Evolutionary conservation across 2,797 vertebrate species (phyloP).

Genomic region (Lithobates pipiens): DNA sequence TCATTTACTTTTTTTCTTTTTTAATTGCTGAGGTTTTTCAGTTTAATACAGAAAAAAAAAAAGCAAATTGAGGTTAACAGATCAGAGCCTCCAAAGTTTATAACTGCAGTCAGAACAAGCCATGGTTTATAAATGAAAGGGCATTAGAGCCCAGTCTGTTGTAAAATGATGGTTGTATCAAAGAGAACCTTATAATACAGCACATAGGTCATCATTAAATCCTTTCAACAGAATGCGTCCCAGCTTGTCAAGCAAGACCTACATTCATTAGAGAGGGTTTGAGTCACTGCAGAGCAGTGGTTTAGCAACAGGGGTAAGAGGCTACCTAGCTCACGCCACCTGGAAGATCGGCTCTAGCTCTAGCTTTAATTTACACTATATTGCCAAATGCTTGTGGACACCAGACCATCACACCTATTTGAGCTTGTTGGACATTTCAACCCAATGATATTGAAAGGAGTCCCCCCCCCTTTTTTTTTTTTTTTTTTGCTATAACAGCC

Average conservation of each 20-base stretch:
- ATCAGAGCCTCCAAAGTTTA: slow-evolving; percentile 3
- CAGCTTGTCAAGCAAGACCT: not conserved
- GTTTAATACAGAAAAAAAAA: slow-evolving; percentile 12
- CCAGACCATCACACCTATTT: too few species aligned
- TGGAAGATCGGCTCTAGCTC: too few species aligned
- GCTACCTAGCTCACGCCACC: not conserved
- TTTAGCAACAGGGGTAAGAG: not conserved
- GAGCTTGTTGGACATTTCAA: too few species aligned
- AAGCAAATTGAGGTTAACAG: not conserved
- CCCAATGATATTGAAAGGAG: too few species aligned
- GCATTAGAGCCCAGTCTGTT: not conserved
- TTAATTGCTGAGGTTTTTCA: not conserved
- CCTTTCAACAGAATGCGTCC: not conserved
- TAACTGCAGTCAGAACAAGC: slow-evolving; percentile 8
- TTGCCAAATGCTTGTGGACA: too few species aligned
- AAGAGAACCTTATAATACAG: not conserved
- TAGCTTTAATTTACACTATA: too few species aligned
- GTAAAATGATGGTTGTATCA: not conserved
- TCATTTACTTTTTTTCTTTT: not conserved
- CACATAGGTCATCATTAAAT: not conserved
- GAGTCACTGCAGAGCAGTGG: not conserved
- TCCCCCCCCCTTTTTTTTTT: too few species aligned
- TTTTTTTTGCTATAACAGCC: too few species aligned
- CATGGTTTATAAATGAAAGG: slow-evolving; percentile 7
- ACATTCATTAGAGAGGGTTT: not conserved